phyloP scores from a whole-genome alignment of 2,797 vertebrate species.

The Gymnopithys bicolor region DNA sequence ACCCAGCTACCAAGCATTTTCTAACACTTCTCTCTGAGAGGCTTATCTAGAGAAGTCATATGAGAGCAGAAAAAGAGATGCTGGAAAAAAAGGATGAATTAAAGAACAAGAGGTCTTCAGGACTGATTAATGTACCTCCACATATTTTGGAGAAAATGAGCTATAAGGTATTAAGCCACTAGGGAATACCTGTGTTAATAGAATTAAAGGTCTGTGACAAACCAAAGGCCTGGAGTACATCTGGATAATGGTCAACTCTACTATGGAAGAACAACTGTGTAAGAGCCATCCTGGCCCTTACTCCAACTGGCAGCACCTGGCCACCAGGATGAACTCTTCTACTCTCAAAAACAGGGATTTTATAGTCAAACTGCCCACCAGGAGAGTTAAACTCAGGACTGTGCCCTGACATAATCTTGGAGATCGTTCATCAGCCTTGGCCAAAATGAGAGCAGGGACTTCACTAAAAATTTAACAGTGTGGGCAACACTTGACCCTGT shows the following conservation, averaged over 20 bases:
- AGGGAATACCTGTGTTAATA: background rate
- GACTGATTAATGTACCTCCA: background rate
- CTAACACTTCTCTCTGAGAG: background rate
- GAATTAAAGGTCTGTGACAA: background rate
- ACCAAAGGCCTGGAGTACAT: background rate
- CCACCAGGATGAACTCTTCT: background rate
- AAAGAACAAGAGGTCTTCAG: background rate
- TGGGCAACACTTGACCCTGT: background rate
- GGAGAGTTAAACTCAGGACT: background rate
- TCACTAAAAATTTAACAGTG: rapidly evolving
- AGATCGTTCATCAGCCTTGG: background rate
- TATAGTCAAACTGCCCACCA: background rate
- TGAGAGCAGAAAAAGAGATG: background rate
- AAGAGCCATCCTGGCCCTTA: background rate
- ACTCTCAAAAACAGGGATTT: background rate
- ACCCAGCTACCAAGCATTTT: background rate
- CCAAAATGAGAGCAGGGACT: background rate
- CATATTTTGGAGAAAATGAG: background rate
- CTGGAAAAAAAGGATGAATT: background rate
- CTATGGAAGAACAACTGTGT: background rate
- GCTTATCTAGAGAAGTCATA: background rate
- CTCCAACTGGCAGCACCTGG: background rate
- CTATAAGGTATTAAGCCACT: background rate
- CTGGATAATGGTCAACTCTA: background rate
- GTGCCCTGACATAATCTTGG: background rate